Evolutionary conservation across 2,797 vertebrate genomes (phyloP).

Genomic region (Eulemur coronatus): DNA sequence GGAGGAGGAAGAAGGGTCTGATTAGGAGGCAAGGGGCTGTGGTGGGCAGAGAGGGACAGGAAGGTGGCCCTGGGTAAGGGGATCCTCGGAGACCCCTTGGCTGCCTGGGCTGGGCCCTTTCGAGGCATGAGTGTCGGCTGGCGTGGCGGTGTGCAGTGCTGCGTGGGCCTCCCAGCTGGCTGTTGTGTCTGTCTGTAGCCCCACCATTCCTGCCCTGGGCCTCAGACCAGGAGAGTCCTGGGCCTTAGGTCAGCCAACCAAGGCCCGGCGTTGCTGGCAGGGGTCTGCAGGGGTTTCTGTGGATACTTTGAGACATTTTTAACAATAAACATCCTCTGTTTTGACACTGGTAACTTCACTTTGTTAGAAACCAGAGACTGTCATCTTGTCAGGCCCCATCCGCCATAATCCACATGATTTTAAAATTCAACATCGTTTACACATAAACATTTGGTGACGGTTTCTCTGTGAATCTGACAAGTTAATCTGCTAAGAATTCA

Average conservation of each 20-base stretch:
- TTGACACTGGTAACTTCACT: slow-evolving; percentile 86
- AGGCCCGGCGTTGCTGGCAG: slow-evolving; percentile 69
- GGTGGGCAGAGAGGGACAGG: not conserved
- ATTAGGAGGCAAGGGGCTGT: not conserved
- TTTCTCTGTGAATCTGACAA: slow-evolving; percentile 89
- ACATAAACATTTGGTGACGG: slow-evolving; percentile 89
- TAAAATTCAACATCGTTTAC: slow-evolving; percentile 88
- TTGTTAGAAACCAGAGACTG: slow-evolving; percentile 91
- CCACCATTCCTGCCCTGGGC: slow-evolving; percentile 29
- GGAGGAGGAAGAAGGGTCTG: not conserved
- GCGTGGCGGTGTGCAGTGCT: not conserved
- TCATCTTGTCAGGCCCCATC: slow-evolving; percentile 90
- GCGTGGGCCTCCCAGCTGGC: slow-evolving; percentile 17
- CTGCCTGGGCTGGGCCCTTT: not conserved
- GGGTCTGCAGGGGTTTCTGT: slow-evolving; percentile 80
- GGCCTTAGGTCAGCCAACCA: slow-evolving; percentile 56
- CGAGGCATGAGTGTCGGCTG: not conserved
- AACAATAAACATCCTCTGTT: slow-evolving; percentile 89
- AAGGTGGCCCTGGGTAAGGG: not conserved
- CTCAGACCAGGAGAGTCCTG: slow-evolving; percentile 59
- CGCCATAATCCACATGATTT: slow-evolving; percentile 89
- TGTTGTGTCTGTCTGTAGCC: not conserved
- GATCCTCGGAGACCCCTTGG: not conserved
- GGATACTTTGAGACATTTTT: slow-evolving; percentile 86
- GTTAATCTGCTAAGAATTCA: slow-evolving; percentile 90